These are phyloP conservation scores for Chrysochloris asiatica DNA, from an alignment of 2,113 vertebrate species.

Conservation along the genomic window DNA sequence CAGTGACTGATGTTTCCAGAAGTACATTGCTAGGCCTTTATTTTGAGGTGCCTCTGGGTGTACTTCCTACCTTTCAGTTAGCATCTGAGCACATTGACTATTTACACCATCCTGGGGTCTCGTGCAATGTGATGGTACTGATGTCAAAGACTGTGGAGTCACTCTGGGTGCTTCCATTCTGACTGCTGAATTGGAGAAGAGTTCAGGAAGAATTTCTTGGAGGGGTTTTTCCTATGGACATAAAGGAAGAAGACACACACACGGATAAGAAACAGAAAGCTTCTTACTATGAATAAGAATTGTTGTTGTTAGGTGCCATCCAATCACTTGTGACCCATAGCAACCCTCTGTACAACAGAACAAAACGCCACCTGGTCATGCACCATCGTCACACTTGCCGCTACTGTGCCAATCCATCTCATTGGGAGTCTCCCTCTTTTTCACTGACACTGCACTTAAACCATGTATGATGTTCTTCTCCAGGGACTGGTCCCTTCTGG, in stretches of 20 bases:
- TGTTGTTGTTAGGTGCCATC: too few species aligned
- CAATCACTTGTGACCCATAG: too few species aligned
- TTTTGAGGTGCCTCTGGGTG: not conserved
- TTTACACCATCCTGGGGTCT: not conserved
- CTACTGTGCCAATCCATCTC: too few species aligned
- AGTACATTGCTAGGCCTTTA: not conserved
- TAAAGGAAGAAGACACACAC: not conserved
- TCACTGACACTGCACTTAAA: too few species aligned
- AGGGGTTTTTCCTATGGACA: not conserved
- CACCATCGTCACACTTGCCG: too few species aligned
- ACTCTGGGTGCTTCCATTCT: not conserved
- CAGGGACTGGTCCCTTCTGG: too few species aligned
- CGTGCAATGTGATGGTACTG: too few species aligned
- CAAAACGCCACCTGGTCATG: too few species aligned
- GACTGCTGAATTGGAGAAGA: not conserved
- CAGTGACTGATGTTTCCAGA: not conserved
- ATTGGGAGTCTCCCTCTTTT: too few species aligned
- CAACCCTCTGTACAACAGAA: too few species aligned
- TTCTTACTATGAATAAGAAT: not conserved
- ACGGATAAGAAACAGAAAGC: not conserved
- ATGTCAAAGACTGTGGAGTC: too few species aligned
- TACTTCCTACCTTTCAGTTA: not conserved
- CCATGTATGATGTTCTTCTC: too few species aligned
- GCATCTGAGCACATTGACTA: not conserved
- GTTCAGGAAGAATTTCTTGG: not conserved